Conservation (phyloP, 2,888 invertebrate genomes). For the Darwinula stevensoni region DNA sequence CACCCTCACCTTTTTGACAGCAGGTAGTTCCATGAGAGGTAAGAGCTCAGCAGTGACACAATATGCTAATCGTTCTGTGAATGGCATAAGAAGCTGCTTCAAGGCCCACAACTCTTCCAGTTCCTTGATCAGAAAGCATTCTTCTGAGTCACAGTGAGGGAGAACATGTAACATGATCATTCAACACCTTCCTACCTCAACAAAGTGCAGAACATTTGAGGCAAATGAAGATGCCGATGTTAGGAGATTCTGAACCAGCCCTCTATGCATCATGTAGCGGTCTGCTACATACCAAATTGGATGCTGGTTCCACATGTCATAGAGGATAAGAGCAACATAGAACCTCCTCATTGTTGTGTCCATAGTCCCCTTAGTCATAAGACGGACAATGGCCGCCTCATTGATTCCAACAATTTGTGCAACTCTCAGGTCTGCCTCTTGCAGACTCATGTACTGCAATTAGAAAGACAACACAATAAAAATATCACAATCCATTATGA, state of each 20-base stretch:
- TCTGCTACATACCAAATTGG: slow-evolving; percentile 12
- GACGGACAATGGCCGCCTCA: slow-evolving; percentile 34
- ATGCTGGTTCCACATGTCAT: slow-evolving; percentile 6
- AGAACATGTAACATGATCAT: neutral
- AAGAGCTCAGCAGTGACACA: slow-evolving; percentile 50
- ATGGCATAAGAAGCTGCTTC: slow-evolving; percentile 35
- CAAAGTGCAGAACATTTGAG: slow-evolving; percentile 42
- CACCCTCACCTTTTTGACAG: slow-evolving; percentile 40
- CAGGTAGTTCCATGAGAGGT: slow-evolving; percentile 58
- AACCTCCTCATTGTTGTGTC: slow-evolving; percentile 21
- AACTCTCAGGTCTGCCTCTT: slow-evolving; percentile 31
- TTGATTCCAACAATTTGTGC: slow-evolving; percentile 43
- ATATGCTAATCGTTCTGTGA: slow-evolving; percentile 40
- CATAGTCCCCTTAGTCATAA: slow-evolving; percentile 33
- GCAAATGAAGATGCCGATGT: slow-evolving; percentile 37
- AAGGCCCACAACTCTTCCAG: slow-evolving; percentile 54
- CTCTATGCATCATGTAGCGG: slow-evolving; percentile 17
- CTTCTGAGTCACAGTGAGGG: no score
- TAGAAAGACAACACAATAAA: slow-evolving; percentile 9
- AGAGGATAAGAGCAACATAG: slow-evolving; percentile 7
- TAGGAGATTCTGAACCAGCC: slow-evolving; percentile 39
- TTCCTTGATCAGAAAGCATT: slow-evolving; percentile 22
- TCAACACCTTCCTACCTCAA: slow-evolving; percentile 24
- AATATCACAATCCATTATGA: slow-evolving; percentile 6
- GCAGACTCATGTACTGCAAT: slow-evolving; percentile 28